Base-by-base conservation (phyloP, 2,888 invertebrate genomes). In the Endotricha flammealis region DNA sequence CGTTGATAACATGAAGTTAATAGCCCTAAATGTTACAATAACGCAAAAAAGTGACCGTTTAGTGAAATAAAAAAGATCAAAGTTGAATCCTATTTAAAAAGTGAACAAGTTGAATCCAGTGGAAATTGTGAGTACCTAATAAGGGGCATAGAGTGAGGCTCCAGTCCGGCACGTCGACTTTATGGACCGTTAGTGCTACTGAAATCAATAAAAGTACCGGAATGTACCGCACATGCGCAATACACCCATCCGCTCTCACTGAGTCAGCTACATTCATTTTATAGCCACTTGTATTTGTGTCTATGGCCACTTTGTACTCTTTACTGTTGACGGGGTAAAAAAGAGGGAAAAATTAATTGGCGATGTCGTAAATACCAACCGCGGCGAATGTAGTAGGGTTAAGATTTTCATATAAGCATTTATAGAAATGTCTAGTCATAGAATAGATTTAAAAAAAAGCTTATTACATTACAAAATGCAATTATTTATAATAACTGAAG, bases 121-220 rank as follows among this genome's bases (percentile, higher is more conserved):
- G 60, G 62, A 72, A 72, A 75, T 78, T 71, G 75, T 75, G 76
- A 78, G 83, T 82, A 82, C 74, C 72, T 82, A 82, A 82, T 83
- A 85, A 86, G 80, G 77, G 75, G 74, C 50, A 77, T 73, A 66
- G 74, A 76, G 75, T 67, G 64, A 73, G 72, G 67, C 71, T 74
- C 64, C 76, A 64, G 83, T 76, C 79, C 80, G 65, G 82, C 78
- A 81, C 81, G 81, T 80, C 81, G 81, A 72, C 64, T 76, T 78
- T 81, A 86, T 88, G 78, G 87, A 78, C 86, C 88, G 89, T 89
- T 89, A 89, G 88, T 88, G 89, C 90, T 89, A 89, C 90, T 89
- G 90, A 89, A 90, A 90, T 90, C 90, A 90, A 90, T 90, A 90
- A 90, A 90, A 90, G 89, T 87, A 74, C 82, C 78, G 72, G 86